Base-by-base conservation (phyloP, 2,888 invertebrate genomes). In the Diaperis boleti region DNA sequence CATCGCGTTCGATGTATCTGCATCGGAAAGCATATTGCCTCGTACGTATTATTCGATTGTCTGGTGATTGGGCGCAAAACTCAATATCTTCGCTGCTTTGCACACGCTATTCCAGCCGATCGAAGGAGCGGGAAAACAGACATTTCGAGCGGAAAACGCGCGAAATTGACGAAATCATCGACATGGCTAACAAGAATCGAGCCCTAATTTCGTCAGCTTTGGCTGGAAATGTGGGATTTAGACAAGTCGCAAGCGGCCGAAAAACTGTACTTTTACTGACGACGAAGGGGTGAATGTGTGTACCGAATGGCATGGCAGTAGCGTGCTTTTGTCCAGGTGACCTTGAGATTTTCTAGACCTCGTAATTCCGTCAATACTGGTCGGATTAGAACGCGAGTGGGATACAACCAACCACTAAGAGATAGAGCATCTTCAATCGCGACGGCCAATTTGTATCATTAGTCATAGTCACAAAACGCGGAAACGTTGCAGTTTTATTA, bases 261-360 rank as follows among this genome's bases (percentile, higher is more conserved):
- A n/a, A n/a, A n/a, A n/a, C n/a, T n/a, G n/a, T n/a, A n/a, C n/a
- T n/a, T n/a, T n/a, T n/a, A n/a, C n/a, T n/a, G n/a, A n/a, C n/a
- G n/a, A 3, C 6, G 8, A 14, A 6, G 1, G 11, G 14, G 2
- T 2, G 31, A 31, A 8, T 5, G n/a, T 15, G 8, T 14, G 17
- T 20, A 13, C 26, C 47, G 17, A 31, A 29, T 47, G 31, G 31
- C 6, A 14, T 7, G 8, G 5, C 4, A 5, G 31, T 47, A 8
- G 13, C 1, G 14, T n/a, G 17, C 31, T 7, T 15, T 31, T 47
- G 10, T 15, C 33, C 31, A 47, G 10, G 17, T 33, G 47, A 47
- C 47, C 47, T 47, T 47, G 47, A 22, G 17, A 47, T 31, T 5
- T 47, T 47, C 6, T 2, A 26, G 6, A 1, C 3, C 26, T 26